Conservation (phyloP, 2,113 vertebrate species). For the Hyperopisus bebe region DNA sequence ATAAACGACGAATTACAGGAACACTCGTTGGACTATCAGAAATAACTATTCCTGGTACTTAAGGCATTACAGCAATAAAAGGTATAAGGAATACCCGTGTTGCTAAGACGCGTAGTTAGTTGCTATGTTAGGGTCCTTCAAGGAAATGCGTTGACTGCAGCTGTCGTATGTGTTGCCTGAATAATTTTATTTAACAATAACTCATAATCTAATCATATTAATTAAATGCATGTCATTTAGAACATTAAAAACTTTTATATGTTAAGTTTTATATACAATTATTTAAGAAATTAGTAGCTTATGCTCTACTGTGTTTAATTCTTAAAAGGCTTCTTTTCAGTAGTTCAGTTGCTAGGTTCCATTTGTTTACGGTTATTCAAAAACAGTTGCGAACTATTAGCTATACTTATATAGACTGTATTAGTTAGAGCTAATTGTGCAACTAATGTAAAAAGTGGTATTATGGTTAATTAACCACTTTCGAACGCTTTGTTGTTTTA, state of each 20-base stretch:
- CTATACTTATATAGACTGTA: neutral
- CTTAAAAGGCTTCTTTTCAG: neutral
- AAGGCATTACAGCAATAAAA: neutral
- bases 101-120: conserved; percentile 44
- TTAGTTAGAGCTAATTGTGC: neutral
- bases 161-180: conserved; percentile 30
- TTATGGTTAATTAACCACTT: neutral
- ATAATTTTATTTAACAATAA: neutral
- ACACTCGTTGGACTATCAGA: neutral
- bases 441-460: neutral
- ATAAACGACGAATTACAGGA: neutral
- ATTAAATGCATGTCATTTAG: neutral
- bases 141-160: neutral
- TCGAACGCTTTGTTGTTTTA: neutral
- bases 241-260: neutral
- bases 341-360: conserved; percentile 34
- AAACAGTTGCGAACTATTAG: neutral
- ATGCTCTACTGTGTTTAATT: neutral
- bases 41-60: neutral
- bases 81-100: conserved; percentile 23
- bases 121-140: conserved; percentile 43
- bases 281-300: neutral
- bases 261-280: neutral
- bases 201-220: neutral
- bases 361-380: conserved; percentile 33